These are phyloP conservation scores for Geotrupes spiniger DNA, from an alignment of 2,888 invertebrate genomes.

Conservation along the genomic window DNA sequence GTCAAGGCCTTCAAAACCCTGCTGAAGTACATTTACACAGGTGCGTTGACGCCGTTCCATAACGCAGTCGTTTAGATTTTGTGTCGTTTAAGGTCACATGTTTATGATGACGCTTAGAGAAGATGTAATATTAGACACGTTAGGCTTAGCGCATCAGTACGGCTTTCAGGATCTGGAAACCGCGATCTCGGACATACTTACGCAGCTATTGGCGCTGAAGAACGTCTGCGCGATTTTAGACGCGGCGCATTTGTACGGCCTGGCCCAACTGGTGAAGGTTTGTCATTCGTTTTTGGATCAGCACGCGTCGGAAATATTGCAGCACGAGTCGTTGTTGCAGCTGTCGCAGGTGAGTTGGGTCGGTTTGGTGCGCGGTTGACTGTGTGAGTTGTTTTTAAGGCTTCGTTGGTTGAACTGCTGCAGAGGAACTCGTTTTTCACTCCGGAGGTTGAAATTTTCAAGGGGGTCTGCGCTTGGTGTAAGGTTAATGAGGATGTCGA, in stretches of 20 bases:
- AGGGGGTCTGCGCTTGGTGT: conserved; percentile 85
- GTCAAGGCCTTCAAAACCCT: conserved; percentile 84
- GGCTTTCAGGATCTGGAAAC: conserved; percentile 89
- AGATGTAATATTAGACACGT: conserved; percentile 67
- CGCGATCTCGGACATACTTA: conserved; percentile 89
- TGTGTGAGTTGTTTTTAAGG: conserved; percentile 44
- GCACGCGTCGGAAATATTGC: conserved; percentile 80
- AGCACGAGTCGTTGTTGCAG: conserved; percentile 78
- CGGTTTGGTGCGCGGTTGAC: neutral
- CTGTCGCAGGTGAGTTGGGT: conserved; percentile 67
- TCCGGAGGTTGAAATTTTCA: conserved; percentile 92
- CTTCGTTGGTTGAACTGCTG: conserved; percentile 80
- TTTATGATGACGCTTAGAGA: conserved; percentile 64
- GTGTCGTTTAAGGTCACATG: conserved; percentile 57
- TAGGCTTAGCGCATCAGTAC: conserved; percentile 92
- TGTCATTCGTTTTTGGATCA: conserved; percentile 90
- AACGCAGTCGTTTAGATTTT: neutral
- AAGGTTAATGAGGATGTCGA: conserved; percentile 64
- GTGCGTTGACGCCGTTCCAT: conserved; percentile 46
- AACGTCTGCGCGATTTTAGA: conserved; percentile 96
- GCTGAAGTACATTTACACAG: conserved; percentile 93
- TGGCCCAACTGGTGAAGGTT: conserved; percentile 67
- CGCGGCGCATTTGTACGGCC: conserved; percentile 75
- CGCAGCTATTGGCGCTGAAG: conserved; percentile 78
- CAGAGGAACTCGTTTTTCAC: conserved; percentile 95